Evolutionary conservation across 2,113 vertebrate genomes (phyloP).

Genomic region (Calyptomena viridis): DNA sequence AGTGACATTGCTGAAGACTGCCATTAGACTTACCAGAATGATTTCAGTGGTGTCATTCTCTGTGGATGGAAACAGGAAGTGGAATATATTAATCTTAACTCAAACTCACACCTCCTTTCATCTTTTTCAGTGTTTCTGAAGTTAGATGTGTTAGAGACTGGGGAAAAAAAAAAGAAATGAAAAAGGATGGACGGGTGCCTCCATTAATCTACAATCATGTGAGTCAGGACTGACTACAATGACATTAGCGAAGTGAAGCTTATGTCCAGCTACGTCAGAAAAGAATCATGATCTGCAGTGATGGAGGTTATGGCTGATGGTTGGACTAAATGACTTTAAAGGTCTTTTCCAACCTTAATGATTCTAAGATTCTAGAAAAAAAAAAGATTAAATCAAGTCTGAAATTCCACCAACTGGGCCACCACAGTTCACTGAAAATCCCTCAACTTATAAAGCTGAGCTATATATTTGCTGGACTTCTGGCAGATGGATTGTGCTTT

Average conservation of each 20-base stretch:
- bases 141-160: background rate
- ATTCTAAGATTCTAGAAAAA: background rate
- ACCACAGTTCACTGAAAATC: background rate
- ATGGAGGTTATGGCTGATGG: background rate
- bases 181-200: background rate
- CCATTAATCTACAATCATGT: background rate
- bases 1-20: fast-evolving
- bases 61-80: background rate
- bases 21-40: background rate
- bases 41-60: background rate
- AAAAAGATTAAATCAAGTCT: background rate
- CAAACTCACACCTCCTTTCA: background rate
- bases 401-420: background rate
- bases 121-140: background rate
- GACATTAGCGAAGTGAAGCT: background rate
- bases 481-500: background rate
- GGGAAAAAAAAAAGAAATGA: background rate
- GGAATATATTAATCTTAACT: background rate
- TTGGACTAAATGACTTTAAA: background rate
- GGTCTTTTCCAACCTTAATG: background rate
- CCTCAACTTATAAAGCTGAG: background rate
- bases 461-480: background rate
- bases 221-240: background rate
- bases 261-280: background rate
- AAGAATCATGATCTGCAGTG: background rate